Conservation (phyloP, 2,888 invertebrate species). For the Drosophila nigritarsus region DNA sequence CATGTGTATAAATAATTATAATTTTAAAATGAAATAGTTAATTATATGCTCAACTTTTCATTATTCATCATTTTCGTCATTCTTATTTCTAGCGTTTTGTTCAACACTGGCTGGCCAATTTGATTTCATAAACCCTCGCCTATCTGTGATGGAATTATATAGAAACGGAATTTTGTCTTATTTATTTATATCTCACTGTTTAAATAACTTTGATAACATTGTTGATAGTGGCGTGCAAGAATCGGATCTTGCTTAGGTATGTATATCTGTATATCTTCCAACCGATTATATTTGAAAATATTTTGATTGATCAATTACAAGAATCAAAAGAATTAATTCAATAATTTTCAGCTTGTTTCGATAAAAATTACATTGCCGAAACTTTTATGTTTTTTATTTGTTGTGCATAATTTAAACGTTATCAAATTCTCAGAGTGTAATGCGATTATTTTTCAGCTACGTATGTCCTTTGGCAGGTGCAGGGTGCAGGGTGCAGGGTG, state of each 20-base stretch:
- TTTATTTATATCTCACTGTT: background rate
- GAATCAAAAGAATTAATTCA: background rate
- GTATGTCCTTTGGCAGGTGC: conserved; percentile 14
- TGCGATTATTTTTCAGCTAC: background rate
- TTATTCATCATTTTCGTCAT: too few species aligned
- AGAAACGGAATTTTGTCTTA: background rate
- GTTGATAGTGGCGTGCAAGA: background rate
- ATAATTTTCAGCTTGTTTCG: background rate
- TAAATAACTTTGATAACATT: too few species aligned
- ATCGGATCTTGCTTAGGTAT: background rate
- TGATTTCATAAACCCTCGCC: background rate
- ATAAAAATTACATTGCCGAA: background rate
- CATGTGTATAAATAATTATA: too few species aligned
- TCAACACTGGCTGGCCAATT: background rate
- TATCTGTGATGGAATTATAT: background rate
- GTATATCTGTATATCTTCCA: background rate
- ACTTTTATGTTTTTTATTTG: background rate
- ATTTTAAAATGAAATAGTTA: too few species aligned
- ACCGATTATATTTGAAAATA: background rate
- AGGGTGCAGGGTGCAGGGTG: conserved; percentile 1
- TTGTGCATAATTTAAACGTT: background rate
- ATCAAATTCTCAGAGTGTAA: conserved; percentile 4
- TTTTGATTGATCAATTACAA: background rate
- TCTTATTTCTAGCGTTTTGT: background rate
- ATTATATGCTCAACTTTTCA: too few species aligned